A percentile compares a stretch with the other conserved stretches of the same genome.
phyloP scores from a whole-genome alignment of 1,140 invertebrate species.

The Triops longicaudatus region DNA sequence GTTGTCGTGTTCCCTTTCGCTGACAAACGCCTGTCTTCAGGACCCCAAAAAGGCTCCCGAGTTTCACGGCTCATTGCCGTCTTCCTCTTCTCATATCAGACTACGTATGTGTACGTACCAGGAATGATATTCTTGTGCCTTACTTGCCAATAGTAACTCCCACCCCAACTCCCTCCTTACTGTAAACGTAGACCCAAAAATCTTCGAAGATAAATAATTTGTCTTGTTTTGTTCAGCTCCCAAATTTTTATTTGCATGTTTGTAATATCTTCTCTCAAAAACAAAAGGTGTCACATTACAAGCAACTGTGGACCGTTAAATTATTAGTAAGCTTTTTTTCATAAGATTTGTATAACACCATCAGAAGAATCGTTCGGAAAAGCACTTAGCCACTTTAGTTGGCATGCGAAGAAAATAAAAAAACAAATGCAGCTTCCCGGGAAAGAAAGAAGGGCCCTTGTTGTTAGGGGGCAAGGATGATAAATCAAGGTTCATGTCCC shows the following conservation, averaged over 20 bases:
- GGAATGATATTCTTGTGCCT: neutral
- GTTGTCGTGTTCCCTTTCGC: neutral
- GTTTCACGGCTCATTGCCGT: neutral
- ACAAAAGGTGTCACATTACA: neutral
- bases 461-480: neutral
- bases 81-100: neutral
- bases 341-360: neutral
- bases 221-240: neutral
- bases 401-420: neutral
- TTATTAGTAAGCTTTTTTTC: neutral
- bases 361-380: neutral
- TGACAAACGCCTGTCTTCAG: constrained; percentile 14
- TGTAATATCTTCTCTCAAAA: neutral
- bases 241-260: too few relatives aligned
- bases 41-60: neutral
- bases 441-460: neutral
- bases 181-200: neutral
- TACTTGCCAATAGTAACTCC: neutral
- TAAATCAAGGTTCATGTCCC: neutral
- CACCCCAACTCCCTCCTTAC: neutral
- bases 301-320: neutral
- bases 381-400: neutral
- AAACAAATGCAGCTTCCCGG: neutral
- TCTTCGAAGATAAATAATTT: neutral
- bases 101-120: neutral